Base-by-base conservation (phyloP, 2,888 invertebrate species). In the Phortica magna region DNA sequence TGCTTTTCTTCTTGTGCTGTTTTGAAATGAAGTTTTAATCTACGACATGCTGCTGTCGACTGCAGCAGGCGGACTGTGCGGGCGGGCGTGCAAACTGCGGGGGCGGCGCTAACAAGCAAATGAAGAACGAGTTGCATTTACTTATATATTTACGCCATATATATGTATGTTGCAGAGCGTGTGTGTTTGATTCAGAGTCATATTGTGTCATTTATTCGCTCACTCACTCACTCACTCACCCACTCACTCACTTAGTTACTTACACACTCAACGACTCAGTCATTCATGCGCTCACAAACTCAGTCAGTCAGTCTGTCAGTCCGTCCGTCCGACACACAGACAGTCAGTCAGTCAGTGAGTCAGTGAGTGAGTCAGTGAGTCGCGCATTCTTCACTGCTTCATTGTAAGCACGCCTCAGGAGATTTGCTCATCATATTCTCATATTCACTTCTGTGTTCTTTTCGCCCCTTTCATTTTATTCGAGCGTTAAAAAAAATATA, bases 401-500 rank as follows among this genome's bases (percentile, higher is more conserved):
- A 22, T 22, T 19, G 59, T 17, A 59, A 59, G 22, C 17, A 17
- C 17, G 59, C 59, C 75, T 59, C 74, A 76, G 80, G 78, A 76
- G 73, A 72, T 72, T 22, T 76, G 61, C 77, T 57, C 70, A 64
- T 80, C 80, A 80, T 75, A 80, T 80, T 80, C 74, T 80, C 80
- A 80, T 75, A 80, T 80, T 80, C 74, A 19, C 76, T 76, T 78
- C 59, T 75, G 72, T 42, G n/a, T 41, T 10, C 59, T 70, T 43
- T 77, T 77, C 77, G 76, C 80, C 80, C 80, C 64, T 80, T 80
- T 80, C n/a, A 67, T 67, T 39, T 17, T 67, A 41, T 68, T 61
- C 14, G 55, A 6, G 22, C 17, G 22, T 19, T 9, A 19, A 59
- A 59, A 59, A 59, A 19, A 59, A 59, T 19, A 57, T 17, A 57